Evolutionary conservation across 2,888 invertebrate species (phyloP).

Genomic region (Ophioninae sp.): DNA sequence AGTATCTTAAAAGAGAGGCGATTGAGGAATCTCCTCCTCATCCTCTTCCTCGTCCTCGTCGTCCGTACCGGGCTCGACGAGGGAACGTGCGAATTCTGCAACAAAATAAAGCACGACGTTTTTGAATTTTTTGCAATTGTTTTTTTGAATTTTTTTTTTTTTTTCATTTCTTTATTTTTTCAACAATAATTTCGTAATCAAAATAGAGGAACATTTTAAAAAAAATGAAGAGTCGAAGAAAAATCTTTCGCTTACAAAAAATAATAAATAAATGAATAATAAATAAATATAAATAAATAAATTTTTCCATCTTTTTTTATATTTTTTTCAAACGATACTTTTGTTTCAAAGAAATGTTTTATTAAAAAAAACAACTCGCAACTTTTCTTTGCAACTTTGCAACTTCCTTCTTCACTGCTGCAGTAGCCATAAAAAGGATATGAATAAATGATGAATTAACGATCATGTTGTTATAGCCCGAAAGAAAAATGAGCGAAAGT

Average conservation of each 20-base stretch:
- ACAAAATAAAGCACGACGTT: conserved; percentile 61
- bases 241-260: not conserved
- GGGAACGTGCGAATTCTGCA: conserved; percentile 90
- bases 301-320: too few species aligned
- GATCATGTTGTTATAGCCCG: not conserved
- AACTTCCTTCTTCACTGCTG: not conserved
- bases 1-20: conserved; percentile 74
- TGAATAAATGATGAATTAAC: not conserved
- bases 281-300: too few species aligned
- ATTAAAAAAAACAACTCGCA: too few species aligned
- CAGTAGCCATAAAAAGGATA: not conserved
- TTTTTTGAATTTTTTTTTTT: not conserved
- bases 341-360: too few species aligned
- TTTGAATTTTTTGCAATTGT: not conserved
- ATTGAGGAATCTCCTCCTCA: conserved; percentile 84
- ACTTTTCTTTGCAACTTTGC: not conserved
- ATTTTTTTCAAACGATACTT: too few species aligned
- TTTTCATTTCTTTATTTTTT: not conserved
- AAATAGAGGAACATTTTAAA: not conserved
- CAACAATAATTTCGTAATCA: not conserved
- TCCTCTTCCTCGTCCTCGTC: conserved; percentile 90
- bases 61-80: conserved; percentile 89
- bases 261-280: too few species aligned
- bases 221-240: not conserved
- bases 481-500: not conserved